Evolutionary conservation across 1,140 invertebrate species (phyloP), one percentile per base, ranked within the genome.

Genomic region (Cotesia chilonis): DNA sequence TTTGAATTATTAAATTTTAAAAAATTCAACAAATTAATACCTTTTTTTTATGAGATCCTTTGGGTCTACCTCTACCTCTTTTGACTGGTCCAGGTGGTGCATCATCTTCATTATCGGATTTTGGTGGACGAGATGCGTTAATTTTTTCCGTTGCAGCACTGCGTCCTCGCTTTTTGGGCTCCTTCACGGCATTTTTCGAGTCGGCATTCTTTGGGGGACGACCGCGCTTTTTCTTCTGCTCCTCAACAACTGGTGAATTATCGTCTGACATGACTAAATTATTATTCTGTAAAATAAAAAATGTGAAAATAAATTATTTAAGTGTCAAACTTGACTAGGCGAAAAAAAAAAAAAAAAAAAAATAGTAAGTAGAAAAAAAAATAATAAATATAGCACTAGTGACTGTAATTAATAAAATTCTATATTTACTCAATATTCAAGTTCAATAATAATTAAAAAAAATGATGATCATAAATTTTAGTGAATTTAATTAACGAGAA

Each of bases 21-120:
- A 3, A n/a, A 17, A 2, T 57, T 3, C 17, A 14, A 9, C 10
- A 68, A 36, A 38, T 12, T 4, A 67, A 65, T 77, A 86, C 85
- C 83, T 87, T 87, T 72, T 88, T 88, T 81, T 88, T 88, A 65
- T 86, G 83, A 6, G 86, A 84, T 0, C 85, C 84, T 64, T 88
- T 88, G 64, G 87, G 87, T 79, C 87, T 78, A 67, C 87, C 87
- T 72, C 87, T 83, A 70, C 86, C 87, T 70, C 87, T 85, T 75
- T 88, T 88, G 0, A 84, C 85, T 61, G 87, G 87, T n/a, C 79
- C 82, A 63, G 84, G 83, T 57, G 85, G 81, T 37, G 81, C 80
- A 60, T 87, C 85, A 69, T 87, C 85, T 75, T 87, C 86, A 14
- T 83, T 83, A 69, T 87, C 87, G 38, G 86, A 85, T 73, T 87